These are phyloP conservation scores for Spatulosminthurus flaviceps DNA, from an alignment of 2,888 invertebrate genomes.

Conservation along the genomic window DNA sequence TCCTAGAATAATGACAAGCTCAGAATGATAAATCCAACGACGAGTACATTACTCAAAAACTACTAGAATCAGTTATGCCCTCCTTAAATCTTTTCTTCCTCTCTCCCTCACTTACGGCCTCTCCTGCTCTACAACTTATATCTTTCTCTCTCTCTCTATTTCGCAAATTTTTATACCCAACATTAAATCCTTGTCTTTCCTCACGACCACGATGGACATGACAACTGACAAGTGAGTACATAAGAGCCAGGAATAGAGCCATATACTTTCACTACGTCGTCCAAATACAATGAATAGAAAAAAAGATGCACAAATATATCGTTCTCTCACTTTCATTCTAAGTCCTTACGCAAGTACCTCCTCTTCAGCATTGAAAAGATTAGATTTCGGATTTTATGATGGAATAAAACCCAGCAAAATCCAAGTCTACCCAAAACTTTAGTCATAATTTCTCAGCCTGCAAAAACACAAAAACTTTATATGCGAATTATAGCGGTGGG, in stretches of 20 bases:
- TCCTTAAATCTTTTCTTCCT: conserved; percentile 22
- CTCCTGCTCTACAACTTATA: background rate
- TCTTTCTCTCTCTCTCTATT: conserved; percentile 23
- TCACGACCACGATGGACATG: conserved; percentile 34
- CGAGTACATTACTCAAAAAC: conserved; percentile 5
- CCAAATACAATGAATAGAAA: conserved; percentile 11
- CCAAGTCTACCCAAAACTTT: background rate
- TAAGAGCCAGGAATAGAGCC: background rate
- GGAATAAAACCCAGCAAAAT: conserved; percentile 3
- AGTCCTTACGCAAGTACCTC: no score
- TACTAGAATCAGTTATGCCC: conserved; percentile 6
- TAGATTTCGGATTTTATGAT: conserved; percentile 3
- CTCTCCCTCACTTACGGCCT: background rate
- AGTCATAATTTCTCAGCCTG: background rate
- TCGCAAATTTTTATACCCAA: conserved; percentile 43
- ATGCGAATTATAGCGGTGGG: background rate
- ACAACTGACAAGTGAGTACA: background rate
- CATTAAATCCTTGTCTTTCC: conserved; percentile 43
- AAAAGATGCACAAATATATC: background rate
- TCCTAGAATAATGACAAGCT: background rate
- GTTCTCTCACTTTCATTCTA: background rate
- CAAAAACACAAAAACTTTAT: conserved; percentile 13
- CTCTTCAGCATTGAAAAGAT: conserved; percentile 19
- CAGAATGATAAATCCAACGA: conserved; percentile 11
- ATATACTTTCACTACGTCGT: conserved; percentile 19